A percentile compares a stretch with the other conserved stretches of the same genome.
phyloP scores from a whole-genome alignment of 2,113 vertebrate species.

The Callionymus lyra region DNA sequence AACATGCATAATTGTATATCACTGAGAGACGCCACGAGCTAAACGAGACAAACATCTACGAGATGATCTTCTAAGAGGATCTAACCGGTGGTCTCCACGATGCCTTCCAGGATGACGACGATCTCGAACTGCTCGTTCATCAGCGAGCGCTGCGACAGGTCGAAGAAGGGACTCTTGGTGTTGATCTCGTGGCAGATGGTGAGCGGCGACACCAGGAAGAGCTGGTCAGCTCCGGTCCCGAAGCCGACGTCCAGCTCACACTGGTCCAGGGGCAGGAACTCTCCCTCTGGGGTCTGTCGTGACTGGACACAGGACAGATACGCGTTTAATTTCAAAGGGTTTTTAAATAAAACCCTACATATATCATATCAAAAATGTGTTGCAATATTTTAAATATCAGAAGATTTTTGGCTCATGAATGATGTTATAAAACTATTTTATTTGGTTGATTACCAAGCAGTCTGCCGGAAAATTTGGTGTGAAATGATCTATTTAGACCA shows the following conservation, averaged over 20 bases:
- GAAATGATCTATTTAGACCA: no score
- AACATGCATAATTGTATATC: constrained; percentile 28
- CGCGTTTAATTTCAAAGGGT: no score
- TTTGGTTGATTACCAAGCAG: no score
- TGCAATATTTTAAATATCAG: no score
- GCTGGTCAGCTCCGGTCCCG: constrained; percentile 82
- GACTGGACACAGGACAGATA: constrained; percentile 62
- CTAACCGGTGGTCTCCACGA: constrained; percentile 84
- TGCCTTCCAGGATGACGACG: constrained; percentile 84
- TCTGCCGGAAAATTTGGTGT: no score
- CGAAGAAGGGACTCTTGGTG: constrained; percentile 80
- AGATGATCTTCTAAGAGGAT: background rate
- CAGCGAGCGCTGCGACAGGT: constrained; percentile 79
- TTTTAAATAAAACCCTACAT: no score
- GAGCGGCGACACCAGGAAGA: constrained; percentile 82
- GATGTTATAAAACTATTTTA: no score
- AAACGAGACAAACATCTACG: constrained; percentile 10
- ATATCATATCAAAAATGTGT: no score
- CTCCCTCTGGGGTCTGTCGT: constrained; percentile 82
- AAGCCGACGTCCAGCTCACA: constrained; percentile 85
- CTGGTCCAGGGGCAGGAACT: constrained; percentile 84
- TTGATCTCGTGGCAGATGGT: constrained; percentile 88
- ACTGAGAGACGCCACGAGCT: constrained; percentile 14
- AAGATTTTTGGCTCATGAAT: no score
- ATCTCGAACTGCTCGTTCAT: constrained; percentile 83